A percentile compares a stretch with the other conserved stretches of the same genome.
Evolutionary conservation across 2,888 invertebrate genomes (phyloP).

Genomic region (Sericinus montela): DNA sequence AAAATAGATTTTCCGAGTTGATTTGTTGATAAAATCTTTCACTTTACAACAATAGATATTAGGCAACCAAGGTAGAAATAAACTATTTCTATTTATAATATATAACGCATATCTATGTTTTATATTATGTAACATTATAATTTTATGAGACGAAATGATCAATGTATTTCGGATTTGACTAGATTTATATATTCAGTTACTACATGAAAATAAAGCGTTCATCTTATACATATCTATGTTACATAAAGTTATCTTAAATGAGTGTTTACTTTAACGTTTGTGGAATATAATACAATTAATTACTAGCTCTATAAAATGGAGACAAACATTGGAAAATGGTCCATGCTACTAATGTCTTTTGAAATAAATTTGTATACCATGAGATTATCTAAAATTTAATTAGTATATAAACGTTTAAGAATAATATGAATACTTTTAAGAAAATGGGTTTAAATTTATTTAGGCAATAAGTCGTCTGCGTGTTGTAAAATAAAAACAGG

Average conservation of each 20-base stretch:
- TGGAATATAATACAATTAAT: neutral
- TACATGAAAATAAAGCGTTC: slow-evolving; percentile 30
- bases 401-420: too few species aligned
- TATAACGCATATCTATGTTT: slow-evolving; percentile 17
- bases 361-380: neutral
- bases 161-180: slow-evolving; percentile 67
- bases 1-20: slow-evolving; percentile 54
- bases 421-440: neutral
- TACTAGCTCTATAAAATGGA: neutral
- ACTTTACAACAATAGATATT: slow-evolving; percentile 55
- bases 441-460: neutral
- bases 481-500: too few species aligned
- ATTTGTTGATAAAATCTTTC: slow-evolving; percentile 74
- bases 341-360: neutral
- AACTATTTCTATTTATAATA: slow-evolving; percentile 13
- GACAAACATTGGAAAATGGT: neutral
- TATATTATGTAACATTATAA: slow-evolving; percentile 26
- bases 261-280: slow-evolving; percentile 13
- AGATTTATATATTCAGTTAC: slow-evolving; percentile 63
- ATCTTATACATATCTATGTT: slow-evolving; percentile 6
- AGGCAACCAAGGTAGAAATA: slow-evolving; percentile 36
- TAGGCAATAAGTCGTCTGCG: neutral
- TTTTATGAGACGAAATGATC: slow-evolving; percentile 42
- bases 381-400: too few species aligned
- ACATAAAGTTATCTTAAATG: slow-evolving; percentile 12